Percentiles rank a stretch among this genome's conserved stretches.
phyloP scores from a whole-genome alignment of 1,140 invertebrate species.

The Leptinotarsa texana region DNA sequence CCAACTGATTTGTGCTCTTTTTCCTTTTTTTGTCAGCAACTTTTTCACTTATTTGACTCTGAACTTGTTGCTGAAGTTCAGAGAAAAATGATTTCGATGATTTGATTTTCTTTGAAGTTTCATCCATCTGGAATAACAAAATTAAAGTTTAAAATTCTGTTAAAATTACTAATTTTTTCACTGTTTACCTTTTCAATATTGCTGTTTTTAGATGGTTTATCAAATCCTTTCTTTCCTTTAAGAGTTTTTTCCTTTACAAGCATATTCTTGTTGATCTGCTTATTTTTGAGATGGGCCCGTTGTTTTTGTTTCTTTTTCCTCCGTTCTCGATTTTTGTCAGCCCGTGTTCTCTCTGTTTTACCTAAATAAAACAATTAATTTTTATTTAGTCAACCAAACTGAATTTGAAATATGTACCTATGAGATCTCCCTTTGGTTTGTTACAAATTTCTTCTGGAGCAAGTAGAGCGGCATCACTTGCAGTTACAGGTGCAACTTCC shows the following conservation, averaged over 20 bases:
- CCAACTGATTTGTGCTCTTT: constrained; percentile 44
- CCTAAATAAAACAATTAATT: constrained; percentile 59
- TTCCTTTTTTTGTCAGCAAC: constrained; percentile 50
- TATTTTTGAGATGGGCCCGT: constrained; percentile 59
- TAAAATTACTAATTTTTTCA: neutral
- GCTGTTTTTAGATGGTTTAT: constrained; percentile 66
- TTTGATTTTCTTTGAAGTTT: constrained; percentile 65
- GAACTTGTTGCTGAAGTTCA: constrained; percentile 75
- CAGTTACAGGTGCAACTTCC: constrained; percentile 89
- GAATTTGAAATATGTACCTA: constrained; percentile 56
- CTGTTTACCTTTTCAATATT: constrained; percentile 64
- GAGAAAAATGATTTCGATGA: constrained; percentile 83
- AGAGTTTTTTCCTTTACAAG: constrained; percentile 66
- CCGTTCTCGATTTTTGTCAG: constrained; percentile 88
- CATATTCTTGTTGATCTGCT: constrained; percentile 62
- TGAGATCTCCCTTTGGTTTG: constrained; percentile 76
- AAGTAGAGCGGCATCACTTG: constrained; percentile 81
- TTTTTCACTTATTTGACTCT: constrained; percentile 59
- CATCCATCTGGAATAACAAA: constrained; percentile 55
- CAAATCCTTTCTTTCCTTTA: constrained; percentile 59
- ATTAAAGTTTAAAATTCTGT: constrained; percentile 14
- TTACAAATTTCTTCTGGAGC: constrained; percentile 93
- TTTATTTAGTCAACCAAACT: neutral
- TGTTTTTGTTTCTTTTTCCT: constrained; percentile 85
- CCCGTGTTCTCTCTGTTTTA: constrained; percentile 77